Base-by-base conservation (phyloP, 2,113 vertebrate species). In the Percopsis transmontana region DNA sequence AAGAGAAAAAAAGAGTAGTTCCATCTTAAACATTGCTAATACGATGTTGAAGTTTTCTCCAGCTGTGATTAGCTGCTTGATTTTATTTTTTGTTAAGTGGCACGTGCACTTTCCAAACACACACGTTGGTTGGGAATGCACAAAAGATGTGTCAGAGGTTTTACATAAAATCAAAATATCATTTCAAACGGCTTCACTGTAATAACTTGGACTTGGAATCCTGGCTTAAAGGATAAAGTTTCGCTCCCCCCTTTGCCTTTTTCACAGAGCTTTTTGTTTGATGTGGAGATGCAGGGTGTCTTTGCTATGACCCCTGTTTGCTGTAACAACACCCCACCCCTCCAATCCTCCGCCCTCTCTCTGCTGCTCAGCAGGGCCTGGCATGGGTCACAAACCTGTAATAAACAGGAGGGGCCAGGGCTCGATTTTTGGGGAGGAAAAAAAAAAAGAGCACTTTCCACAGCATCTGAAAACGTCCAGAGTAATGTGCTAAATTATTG, bases 401-500 rank as follows among this genome's bases (percentile, higher is more conserved):
- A 92, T 92, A 93, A 93, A 90, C 85, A 89, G 87, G 87, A 86
- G 87, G 88, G 87, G 80, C 84, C 80, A 71, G 76, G 74, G 77
- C 73, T 61, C 79, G 73, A 84, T 88, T 89, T 92, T 20, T 14
- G 51, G 15, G 18, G 18, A 48, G 48, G 20, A 10, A 16, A n/a
- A 20, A 51, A 78, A 83, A 89, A 90, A 89, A 88, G 84, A 77
- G 70, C 84, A 91, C 86, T 91, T 89, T 91, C 81, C 33, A 21
- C 80, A 12, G 84, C 82, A 77, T 88, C 85, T 83, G 62, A 86
- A 89, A 91, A 86, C 66, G 82, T 91, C 91, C 85, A 66, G 80
- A 90, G 88, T 80, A 87, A 90, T 90, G 87, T 84, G 85, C 85
- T 88, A 91, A 92, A 93, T 93, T 91, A 92, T 92, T 91, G 85